Base-by-base conservation (phyloP, 2,113 vertebrate genomes). In the Oreochromis niloticus region DNA sequence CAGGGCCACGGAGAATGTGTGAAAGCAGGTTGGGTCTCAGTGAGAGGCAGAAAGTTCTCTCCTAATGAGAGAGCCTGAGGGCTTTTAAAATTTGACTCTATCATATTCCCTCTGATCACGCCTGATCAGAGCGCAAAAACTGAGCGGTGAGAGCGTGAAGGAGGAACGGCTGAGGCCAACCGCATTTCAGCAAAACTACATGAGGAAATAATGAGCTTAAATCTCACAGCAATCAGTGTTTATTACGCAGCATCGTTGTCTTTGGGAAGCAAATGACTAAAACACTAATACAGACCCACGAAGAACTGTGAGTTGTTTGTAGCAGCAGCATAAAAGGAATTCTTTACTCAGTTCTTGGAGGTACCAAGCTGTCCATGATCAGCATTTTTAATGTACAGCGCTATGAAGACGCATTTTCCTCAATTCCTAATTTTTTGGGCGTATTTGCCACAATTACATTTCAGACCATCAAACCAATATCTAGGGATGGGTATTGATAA, bases 161-260 rank as follows among this genome's bases (percentile, higher is more conserved):
- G 80, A 68, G 46, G 46, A 46, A 63, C 71, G 2, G 68, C n/a
- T 50, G 61, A 83, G 41, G 85, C 57, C 24, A 34, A 48, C 66
- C 80, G 88, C 46, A 54, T 88, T 90, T 81, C 43, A 52, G 7
- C 71, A 89, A 34, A 24, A 36, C 32, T 24, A 36, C 56, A 39
- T 56, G 59, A 84, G 34, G 39, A 39, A 91, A 82, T 91, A 91
- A 92, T 85, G 85, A 88, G 85, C 55, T 81, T 54, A 81, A 85
- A 81, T 27, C 83, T 83, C 71, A 19, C 46, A 46, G 61, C 56
- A 39, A 80, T 88, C 71, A 11, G 48, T 68, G 80, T 56, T 86
- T 59, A 82, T 85, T 34, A 19, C 36, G 16, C 27, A 16, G 22
- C n/a, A 71, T 85, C 82, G 48, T 79, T 88, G 87, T 84, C 85